Percentiles rank a stretch among this genome's conserved stretches.
phyloP scores from a whole-genome alignment of 2,113 vertebrate genomes.

The Thryonomys swinderianus region DNA sequence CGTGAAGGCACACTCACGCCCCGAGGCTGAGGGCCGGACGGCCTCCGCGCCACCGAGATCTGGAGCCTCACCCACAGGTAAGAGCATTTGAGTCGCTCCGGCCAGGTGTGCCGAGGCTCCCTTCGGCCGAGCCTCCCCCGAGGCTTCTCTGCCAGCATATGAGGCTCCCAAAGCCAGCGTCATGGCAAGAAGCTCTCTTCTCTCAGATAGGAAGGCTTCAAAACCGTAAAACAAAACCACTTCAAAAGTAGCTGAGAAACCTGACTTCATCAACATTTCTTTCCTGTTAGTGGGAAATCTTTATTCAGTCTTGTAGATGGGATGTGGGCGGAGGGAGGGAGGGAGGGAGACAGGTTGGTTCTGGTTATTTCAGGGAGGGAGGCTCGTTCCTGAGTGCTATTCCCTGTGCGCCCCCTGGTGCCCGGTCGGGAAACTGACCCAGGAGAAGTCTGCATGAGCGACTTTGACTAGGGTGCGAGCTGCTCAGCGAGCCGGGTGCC shows the following conservation, averaged over 20 bases:
- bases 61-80: neutral
- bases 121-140: neutral
- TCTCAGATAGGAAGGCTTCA: neutral
- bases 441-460: neutral
- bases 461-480: neutral
- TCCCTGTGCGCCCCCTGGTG: slow-evolving; percentile 77
- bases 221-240: neutral
- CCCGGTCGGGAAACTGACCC: slow-evolving; percentile 18
- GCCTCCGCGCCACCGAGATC: slow-evolving; percentile 8
- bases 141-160: neutral
- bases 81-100: neutral
- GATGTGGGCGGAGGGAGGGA: neutral
- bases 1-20: neutral
- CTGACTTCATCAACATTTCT: neutral
- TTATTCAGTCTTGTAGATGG: slow-evolving; percentile 2
- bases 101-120: neutral
- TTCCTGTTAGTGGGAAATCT: slow-evolving; percentile 29
- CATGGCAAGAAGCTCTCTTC: neutral
- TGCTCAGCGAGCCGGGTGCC: neutral
- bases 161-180: neutral
- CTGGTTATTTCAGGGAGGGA: slow-evolving; percentile 10
- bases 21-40: neutral
- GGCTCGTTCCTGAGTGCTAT: neutral
- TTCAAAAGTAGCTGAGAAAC: slow-evolving; percentile 56
- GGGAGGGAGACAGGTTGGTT: neutral